Percentiles rank a stretch among this genome's conserved stretches.
Conservation (phyloP, 2,888 invertebrate species). For the Ophion ellenae region DNA sequence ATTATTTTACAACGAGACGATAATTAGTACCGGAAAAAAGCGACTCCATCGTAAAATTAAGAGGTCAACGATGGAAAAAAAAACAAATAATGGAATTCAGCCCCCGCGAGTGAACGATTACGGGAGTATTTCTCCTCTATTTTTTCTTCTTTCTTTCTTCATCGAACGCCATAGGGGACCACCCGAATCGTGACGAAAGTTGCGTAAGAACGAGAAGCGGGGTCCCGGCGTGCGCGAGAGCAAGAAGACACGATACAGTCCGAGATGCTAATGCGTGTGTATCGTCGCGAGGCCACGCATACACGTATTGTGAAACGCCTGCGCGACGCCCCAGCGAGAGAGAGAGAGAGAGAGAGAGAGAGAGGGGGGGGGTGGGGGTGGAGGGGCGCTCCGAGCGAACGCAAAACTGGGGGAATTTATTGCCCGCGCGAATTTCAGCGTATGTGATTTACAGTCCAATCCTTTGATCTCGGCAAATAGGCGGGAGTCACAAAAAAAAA, state of each 20-base stretch:
- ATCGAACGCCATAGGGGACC: constrained; percentile 49
- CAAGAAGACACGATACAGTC: constrained; percentile 32
- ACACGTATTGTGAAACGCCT: constrained; percentile 36
- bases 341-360: constrained; percentile 17
- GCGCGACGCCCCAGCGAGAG: constrained; percentile 46
- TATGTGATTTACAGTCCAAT: constrained; percentile 65
- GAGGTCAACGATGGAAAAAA: background rate
- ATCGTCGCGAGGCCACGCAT: constrained; percentile 55
- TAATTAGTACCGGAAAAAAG: constrained; percentile 10
- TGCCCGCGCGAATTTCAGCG: constrained; percentile 64
- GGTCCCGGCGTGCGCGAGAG: background rate
- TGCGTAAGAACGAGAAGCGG: constrained; percentile 52
- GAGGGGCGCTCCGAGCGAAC: constrained; percentile 13
- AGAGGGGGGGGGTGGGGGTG: no score
- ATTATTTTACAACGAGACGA: background rate
- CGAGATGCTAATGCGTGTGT: constrained; percentile 48
- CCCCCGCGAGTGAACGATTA: background rate
- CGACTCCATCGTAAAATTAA: background rate
- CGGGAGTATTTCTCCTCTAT: background rate
- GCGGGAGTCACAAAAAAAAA: constrained; percentile 55
- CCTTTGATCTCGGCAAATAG: constrained; percentile 66
- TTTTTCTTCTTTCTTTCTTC: background rate
- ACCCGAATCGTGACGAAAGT: constrained; percentile 55
- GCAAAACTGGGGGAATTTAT: constrained; percentile 59
- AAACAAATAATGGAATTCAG: background rate